Percentiles rank a stretch among this genome's conserved stretches.
Evolutionary conservation across 2,113 vertebrate genomes (phyloP).

Genomic region (Muntiacus reevesi): DNA sequence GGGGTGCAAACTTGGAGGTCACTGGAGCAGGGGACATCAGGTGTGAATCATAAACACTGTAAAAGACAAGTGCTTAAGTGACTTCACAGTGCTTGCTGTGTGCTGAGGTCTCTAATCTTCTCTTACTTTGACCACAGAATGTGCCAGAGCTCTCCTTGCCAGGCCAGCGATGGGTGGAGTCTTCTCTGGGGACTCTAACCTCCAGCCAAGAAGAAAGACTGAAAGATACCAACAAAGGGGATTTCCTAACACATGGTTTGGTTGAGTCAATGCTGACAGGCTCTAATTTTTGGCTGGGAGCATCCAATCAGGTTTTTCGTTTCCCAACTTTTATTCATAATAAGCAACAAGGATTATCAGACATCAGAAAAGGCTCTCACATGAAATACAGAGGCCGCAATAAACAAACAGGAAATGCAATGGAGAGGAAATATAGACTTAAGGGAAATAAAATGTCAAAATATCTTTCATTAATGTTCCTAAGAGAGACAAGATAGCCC

Average conservation of each 20-base stretch:
- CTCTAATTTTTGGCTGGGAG: not conserved
- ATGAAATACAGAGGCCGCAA: not conserved
- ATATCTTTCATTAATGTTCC: conserved; percentile 37
- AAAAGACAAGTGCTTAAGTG: not conserved
- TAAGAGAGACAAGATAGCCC: not conserved
- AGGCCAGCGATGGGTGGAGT: not conserved
- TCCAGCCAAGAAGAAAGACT: conserved; percentile 7
- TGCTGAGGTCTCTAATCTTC: not conserved
- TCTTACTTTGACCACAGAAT: not conserved
- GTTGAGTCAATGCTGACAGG: not conserved
- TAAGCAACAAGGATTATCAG: not conserved
- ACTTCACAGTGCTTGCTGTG: not conserved
- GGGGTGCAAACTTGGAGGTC: not conserved
- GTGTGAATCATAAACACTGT: not conserved
- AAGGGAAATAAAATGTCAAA: not conserved
- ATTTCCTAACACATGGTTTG: not conserved
- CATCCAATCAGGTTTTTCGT: not conserved
- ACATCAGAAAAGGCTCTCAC: not conserved
- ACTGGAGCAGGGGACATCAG: not conserved
- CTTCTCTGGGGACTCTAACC: not conserved
- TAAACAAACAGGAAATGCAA: conserved; percentile 1
- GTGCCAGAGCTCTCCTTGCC: not conserved
- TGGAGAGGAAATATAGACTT: not conserved
- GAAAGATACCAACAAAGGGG: not conserved
- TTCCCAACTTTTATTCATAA: conserved; percentile 21